Evolutionary conservation across 2,888 invertebrate genomes (phyloP), one percentile per base, ranked within the genome.

Genomic region (Agriotes lineatus): DNA sequence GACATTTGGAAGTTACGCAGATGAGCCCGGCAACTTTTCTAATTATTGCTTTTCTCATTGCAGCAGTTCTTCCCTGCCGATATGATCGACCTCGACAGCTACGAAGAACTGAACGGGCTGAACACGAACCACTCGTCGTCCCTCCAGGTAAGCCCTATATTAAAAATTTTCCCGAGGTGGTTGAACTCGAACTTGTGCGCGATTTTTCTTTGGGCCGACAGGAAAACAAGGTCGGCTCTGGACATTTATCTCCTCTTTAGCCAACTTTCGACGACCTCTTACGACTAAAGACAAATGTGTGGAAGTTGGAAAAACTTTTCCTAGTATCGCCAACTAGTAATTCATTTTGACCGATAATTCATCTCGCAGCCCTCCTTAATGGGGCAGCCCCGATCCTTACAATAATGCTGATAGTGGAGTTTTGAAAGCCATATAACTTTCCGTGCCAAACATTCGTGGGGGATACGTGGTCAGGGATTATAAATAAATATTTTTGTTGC

Each of bases 51-150:
- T n/a, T n/a, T n/a, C n/a, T 57, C 12, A 1, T 86, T 85, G 25
- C 84, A 88, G 87, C 86, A 86, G 82, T 88, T 87, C 78, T 87
- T 87, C 73, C 87, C 88, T 2, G 70, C 82, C 54, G 86, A 87
- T 69, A 88, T 88, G 87, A 81, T 86, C 18, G 83, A 85, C 67
- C 77, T 85, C 52, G 82, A 85, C 14, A 76, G 78, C 33, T 80
- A 78, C 44, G 82, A 84, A 14, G 81, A 83, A 69, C 71, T 70
- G 25, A 72, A 80, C 44, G 78, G 78, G 50, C 69, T 76, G 25
- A 78, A 76, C 54, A 70, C 76, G 59, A 80, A 79, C 67, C 75
- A 77, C 59, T 76, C 80, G 52, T 78, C 77, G 50, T 79, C 83
- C 12, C 74, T 86, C 63, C 85, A 85, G 83, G 86, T 86, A 77